Conservation (phyloP, 2,113 vertebrate genomes). For the Tupaia tana region DNA sequence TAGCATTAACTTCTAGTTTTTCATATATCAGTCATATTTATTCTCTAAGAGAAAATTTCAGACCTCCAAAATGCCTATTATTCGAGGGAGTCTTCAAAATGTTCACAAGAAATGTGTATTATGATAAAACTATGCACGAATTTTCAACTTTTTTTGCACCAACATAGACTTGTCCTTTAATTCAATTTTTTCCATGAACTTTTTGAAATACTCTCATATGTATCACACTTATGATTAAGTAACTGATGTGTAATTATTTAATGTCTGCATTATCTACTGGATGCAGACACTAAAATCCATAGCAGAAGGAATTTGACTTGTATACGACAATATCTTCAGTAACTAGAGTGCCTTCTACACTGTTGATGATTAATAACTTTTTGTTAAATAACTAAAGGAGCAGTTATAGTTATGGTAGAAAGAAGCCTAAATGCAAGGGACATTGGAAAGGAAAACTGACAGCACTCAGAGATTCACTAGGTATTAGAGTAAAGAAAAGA, state of each 20-base stretch:
- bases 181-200: no score
- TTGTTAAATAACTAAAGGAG: slow-evolving; percentile 1
- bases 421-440: background rate
- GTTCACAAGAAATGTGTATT: no score
- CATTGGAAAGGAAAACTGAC: background rate
- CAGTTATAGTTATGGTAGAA: background rate
- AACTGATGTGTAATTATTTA: background rate
- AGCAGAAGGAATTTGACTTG: background rate
- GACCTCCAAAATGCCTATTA: background rate
- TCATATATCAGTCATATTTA: background rate
- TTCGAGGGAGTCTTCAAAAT: no score
- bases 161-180: no score
- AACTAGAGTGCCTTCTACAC: background rate
- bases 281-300: background rate
- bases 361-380: background rate
- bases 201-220: no score
- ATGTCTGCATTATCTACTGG: background rate
- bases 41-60: background rate
- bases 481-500: background rate
- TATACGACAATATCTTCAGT: background rate
- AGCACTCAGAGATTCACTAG: background rate
- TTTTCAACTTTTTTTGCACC: no score
- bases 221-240: background rate
- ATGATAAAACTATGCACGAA: no score
- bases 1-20: background rate